Evolutionary conservation across 2,888 invertebrate genomes (phyloP), one percentile per base, ranked within the genome.

Genomic region (Campoletis raptor): DNA sequence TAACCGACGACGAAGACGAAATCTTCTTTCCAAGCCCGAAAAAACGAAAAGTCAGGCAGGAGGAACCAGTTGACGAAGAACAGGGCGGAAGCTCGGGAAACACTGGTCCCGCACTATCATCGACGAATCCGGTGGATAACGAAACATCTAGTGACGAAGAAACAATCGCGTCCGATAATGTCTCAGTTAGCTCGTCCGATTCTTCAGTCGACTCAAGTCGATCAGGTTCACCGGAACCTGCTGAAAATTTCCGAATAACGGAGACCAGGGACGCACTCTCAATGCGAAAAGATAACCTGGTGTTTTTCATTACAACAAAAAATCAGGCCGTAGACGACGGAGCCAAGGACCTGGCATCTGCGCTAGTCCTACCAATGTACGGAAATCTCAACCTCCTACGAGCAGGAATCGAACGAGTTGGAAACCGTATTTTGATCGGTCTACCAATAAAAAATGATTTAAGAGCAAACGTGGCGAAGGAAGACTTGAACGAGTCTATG

Each of bases 211-310:
- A 30, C 24, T 30, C 45, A 42, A 45, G 45, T 42, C 0, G 40
- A 12, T 48, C 42, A 45, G 64, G 0, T 15, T 18, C 77, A 15
- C 77, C 61, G 8, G 40, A 15, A 21, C 52, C 8, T 8, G 45
- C 8, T 0, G 69, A 70, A 69, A 57, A 9, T 1, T 18, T 24
- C 12, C 4, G 52, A 7, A 12, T 66, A 8, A 15, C 8, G 36
- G 72, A 83, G 45, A 76, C 77, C 24, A 30, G 83, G 12, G 87
- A 87, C 21, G 57, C 67, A 24, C 15, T 85, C 0, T 37, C 21
- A 0, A 87, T 83, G 87, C 61, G 54, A 18, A 87, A 70, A 18
- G 85, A 84, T 21, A 85, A 87, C 12, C 9, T 85, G 0, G 80
- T 79, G 18, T 76, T 70, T 15, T 80, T 87, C 8, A 37, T 77